Evolutionary conservation across 2,797 vertebrate genomes (phyloP), one percentile per base, ranked within the genome.

Genomic region (Kryptopterus vitreolus): DNA sequence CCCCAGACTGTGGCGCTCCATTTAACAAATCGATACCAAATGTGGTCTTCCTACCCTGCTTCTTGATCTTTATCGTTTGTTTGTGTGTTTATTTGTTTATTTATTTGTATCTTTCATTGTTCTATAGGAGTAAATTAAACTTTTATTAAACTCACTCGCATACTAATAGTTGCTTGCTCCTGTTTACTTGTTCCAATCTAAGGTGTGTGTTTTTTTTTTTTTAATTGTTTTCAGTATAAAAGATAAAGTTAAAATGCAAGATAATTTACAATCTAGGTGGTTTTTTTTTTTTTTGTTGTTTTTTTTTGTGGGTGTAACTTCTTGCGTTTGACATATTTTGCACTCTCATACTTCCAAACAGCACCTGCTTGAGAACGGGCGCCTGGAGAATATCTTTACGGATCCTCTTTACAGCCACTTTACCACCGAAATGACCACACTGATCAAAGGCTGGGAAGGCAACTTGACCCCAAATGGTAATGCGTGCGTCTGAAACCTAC

Each of bases 381-480:
- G 96, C 84, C 95, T 97, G 90, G 96, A 99, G 91, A 99, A 99
- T 91, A 98, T 99, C 94, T 99, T 99, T 87, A 98, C 94, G 11
- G 98, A 99, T 83, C 91, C 94, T 85, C 95, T 96, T 88, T 99
- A 97, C 90, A 94, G 91, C 75, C 90, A 89, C 86, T 98, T 99
- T 93, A 95, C 95, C 88, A 88, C 93, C 61, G 95, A 98, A 88
- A 94, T 99, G 86, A 96, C 95, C 70, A 93, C 92, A 89, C 95
- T 98, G 88, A 90, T 99, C 88, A 96, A 93, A 88, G 93, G 93
- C 88, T 97, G 97, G 97, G 95, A 93, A 82, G 94, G 94, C 79
- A 93, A 93, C 84, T 91, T 95, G 73, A 93, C 96, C 86, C 94
- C 95, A 83, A 94, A 89, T 84, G 96, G 98, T 98, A 96, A 72